Conservation (phyloP, 30 jellyfish, hydroid and myxozoan genomes). For the Aurelia aurita region DNA sequence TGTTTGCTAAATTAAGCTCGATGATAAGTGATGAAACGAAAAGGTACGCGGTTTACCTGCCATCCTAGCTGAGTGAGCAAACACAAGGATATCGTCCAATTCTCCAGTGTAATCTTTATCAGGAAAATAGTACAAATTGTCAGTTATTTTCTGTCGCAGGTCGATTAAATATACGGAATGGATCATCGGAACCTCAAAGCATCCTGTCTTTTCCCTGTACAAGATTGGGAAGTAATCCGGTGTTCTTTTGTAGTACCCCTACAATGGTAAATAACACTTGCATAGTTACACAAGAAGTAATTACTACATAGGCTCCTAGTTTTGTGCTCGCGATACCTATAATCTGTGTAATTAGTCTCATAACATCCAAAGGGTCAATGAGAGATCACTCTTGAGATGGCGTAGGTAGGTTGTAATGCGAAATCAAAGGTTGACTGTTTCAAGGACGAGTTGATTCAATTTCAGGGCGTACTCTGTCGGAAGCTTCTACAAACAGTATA, state of each 20-base stretch:
- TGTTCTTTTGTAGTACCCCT: conserved; percentile 96
- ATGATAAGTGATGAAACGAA: not conserved
- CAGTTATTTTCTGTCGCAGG: conserved; percentile 66
- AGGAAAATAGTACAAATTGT: conserved; percentile 75
- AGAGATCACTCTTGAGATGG: no score
- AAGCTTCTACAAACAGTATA: no score
- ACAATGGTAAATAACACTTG: not conserved
- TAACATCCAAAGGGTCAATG: no score
- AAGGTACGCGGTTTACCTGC: conserved; percentile 61
- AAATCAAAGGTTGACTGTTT: no score
- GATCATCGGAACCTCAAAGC: conserved; percentile 94
- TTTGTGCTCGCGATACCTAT: no score
- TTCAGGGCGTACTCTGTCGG: no score
- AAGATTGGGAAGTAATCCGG: conserved; percentile 79
- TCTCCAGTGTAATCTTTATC: conserved; percentile 65
- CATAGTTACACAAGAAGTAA: no score
- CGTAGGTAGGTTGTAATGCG: no score
- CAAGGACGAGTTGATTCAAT: no score
- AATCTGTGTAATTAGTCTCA: no score
- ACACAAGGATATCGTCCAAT: conserved; percentile 86
- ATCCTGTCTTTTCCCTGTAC: conserved; percentile 76
- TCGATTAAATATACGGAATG: conserved; percentile 91
- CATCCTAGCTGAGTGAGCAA: conserved; percentile 85
- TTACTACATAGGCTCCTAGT: no score
- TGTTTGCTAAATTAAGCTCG: not conserved